Conservation (phyloP, 2,797 vertebrate species). For the Adrianichthys oophorus region DNA sequence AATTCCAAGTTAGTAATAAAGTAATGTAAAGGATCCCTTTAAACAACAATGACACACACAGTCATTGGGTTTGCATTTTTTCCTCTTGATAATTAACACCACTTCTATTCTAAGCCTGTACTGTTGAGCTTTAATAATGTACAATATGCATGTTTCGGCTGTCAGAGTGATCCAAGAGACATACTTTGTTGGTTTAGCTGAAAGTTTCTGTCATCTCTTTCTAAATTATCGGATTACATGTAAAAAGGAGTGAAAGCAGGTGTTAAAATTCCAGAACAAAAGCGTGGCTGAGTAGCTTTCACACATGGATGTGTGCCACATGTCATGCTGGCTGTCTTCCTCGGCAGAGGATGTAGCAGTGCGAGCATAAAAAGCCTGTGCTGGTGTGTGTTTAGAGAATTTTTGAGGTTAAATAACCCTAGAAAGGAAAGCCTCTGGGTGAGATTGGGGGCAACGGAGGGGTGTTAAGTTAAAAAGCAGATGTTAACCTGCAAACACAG, state of each 20-base stretch:
- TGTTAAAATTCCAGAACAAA: constrained; percentile 16
- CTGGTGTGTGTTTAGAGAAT: constrained; percentile 20
- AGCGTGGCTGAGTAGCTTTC: constrained; percentile 9
- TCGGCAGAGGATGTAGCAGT: constrained; percentile 40
- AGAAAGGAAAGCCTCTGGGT: constrained; percentile 23
- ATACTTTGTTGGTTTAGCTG: constrained; percentile 1
- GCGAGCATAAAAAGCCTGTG: constrained; percentile 22
- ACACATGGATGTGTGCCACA: constrained; percentile 43
- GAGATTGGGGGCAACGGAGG: constrained; percentile 31
- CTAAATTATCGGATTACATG: constrained; percentile 12
- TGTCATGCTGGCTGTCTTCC: constrained; percentile 42
- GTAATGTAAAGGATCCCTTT: no score
- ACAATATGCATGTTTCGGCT: not conserved
- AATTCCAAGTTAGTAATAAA: no score
- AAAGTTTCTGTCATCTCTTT: not conserved
- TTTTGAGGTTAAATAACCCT: constrained; percentile 13
- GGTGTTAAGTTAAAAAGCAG: constrained; percentile 55
- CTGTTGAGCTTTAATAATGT: no score
- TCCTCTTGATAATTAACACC: no score
- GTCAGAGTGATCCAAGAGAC: not conserved
- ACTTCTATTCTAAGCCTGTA: no score
- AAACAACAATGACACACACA: no score
- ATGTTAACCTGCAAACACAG: constrained; percentile 62
- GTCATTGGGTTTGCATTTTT: no score
- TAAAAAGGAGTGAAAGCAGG: constrained; percentile 8